Evolutionary conservation across 2,797 vertebrate species (phyloP), one percentile per base, ranked within the genome.

Genomic region (Cephalopachus bancanus): DNA sequence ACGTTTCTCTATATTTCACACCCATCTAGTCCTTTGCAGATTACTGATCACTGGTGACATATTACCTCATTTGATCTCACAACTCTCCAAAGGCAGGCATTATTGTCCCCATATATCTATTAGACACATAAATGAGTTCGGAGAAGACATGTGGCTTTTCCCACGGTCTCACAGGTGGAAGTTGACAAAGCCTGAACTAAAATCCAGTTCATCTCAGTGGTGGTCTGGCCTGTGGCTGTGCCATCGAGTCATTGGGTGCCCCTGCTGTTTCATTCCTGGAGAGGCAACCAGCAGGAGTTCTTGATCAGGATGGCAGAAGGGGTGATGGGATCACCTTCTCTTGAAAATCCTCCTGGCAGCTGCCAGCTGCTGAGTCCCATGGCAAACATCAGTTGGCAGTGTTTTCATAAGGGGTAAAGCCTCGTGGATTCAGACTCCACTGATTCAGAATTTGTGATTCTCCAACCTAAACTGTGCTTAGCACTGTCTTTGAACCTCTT

Each of bases 371-470:
- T 11, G 26, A 55, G 30, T 90, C 57, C 76, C 7, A 17, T n/a
- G 67, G 55, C 33, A 26, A 64, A 51, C 2, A 3, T 64, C 28
- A 3, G 1, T 19, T 22, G 71, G 74, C 60, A 59, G 0, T 17
- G 22, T 79, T 79, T 90, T 80, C 17, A 3, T 30, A 20, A 71
- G 15, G 91, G 10, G 5, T 30, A 83, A 95, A 84, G 62, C 44
- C 78, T 93, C 30, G 19, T 79, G 84, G 87, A 81, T 76, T 93
- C 83, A 67, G 51, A 89, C 9, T 10, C 37, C 81, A 53, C 69
- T 26, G 79, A 78, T 79, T 94, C 16, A 17, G 92, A 95, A 60
- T 60, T n/a, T 96, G 86, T 72, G 19, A 80, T 86, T 91, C 60
- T 88, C 69, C 69, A 86, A 7, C 57, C 84, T 49, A 7, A 59